Conservation (phyloP, 2,113 vertebrate genomes). For the Casuarius casuarius region DNA sequence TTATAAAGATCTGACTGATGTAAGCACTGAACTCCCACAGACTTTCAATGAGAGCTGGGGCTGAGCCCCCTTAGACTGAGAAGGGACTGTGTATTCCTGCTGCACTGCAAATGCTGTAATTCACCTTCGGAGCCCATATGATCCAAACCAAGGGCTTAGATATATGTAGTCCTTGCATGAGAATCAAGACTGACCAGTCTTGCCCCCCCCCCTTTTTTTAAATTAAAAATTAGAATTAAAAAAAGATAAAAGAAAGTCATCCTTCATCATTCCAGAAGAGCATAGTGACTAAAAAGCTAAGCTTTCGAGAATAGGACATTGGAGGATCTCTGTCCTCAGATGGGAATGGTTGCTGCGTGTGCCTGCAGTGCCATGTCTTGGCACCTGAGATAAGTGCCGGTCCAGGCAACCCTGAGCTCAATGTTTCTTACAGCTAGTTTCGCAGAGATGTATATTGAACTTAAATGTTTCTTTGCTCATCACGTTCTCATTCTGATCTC, state of each 20-base stretch:
- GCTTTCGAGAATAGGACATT: background rate
- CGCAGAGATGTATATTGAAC: background rate
- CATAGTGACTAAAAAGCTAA: background rate
- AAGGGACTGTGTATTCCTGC: background rate
- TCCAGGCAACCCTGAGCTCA: background rate
- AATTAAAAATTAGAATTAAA: background rate
- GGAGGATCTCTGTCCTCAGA: background rate
- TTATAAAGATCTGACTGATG: background rate
- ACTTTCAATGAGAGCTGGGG: background rate
- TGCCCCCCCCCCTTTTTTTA: background rate
- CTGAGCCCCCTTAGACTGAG: background rate
- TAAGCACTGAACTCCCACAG: background rate
- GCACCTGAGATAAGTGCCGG: background rate
- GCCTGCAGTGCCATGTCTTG: too few relatives aligned
- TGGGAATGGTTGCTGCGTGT: background rate
- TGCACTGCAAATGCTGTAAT: background rate
- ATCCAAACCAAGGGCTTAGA: background rate
- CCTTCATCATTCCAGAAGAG: background rate
- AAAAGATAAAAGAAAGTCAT: background rate
- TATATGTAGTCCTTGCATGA: background rate
- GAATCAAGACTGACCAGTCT: background rate
- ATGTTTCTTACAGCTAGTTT: background rate
- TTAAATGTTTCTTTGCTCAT: background rate
- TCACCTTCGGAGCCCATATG: background rate
- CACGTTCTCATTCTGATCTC: background rate